phyloP scores from a whole-genome alignment of 2,888 invertebrate genomes.

The Amblyjoppa proteus region DNA sequence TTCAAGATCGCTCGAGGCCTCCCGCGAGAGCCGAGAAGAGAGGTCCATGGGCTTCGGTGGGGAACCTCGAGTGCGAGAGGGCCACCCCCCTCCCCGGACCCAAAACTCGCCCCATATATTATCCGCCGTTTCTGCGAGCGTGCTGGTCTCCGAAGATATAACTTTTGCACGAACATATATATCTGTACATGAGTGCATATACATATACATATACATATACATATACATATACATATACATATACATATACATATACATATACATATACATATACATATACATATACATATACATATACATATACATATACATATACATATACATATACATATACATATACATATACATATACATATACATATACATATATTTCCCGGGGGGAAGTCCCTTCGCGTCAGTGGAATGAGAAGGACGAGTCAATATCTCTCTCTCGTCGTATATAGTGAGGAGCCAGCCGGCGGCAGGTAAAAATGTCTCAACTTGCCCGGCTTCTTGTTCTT shows the following conservation, averaged over 20 bases:
- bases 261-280: no score
- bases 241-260: no score
- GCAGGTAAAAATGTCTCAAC: constrained; percentile 83
- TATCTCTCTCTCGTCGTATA: constrained; percentile 72
- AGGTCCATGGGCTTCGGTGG: constrained; percentile 33
- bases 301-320: no score
- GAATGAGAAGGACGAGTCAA: constrained; percentile 78
- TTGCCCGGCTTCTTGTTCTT: constrained; percentile 73
- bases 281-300: no score
- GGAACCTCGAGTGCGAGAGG: constrained; percentile 39
- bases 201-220: constrained; percentile 27
- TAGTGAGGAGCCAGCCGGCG: constrained; percentile 68
- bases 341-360: no score
- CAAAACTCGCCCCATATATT: constrained; percentile 75
- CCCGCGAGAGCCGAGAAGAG: constrained; percentile 33
- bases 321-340: no score
- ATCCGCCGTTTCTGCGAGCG: constrained; percentile 73
- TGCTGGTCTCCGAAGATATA: constrained; percentile 55
- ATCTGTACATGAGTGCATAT: constrained; percentile 26
- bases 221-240: no score
- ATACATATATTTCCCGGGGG: constrained; percentile 20
- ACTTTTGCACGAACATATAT: constrained; percentile 9
- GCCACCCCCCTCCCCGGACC: constrained; percentile 24
- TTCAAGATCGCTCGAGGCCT: constrained; percentile 65
- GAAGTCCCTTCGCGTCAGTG: constrained; percentile 52